These are phyloP conservation scores for Ectropis grisescens DNA, from an alignment of 1,140 invertebrate genomes.

Conservation along the genomic window DNA sequence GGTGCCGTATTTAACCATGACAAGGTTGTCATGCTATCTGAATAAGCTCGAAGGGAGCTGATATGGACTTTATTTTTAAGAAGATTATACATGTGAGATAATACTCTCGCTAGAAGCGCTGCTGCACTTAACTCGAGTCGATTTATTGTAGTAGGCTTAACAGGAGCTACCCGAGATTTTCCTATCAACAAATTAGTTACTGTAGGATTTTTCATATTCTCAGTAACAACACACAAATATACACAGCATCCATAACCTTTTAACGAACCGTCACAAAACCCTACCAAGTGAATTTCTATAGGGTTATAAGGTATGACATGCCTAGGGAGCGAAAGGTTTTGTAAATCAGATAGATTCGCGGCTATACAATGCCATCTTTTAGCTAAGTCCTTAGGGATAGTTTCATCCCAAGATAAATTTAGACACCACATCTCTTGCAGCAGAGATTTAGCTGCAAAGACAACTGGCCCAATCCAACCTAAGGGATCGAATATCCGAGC, in stretches of 20 bases:
- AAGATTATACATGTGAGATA: not conserved
- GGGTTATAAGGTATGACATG: too few relatives aligned
- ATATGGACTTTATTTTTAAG: slow-evolving; percentile 1
- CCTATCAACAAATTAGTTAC: too few relatives aligned
- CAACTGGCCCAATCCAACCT: too few relatives aligned
- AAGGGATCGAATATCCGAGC: too few relatives aligned
- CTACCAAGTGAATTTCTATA: not conserved
- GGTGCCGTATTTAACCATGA: slow-evolving; percentile 5
- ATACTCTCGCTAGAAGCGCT: not conserved
- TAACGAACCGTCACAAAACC: not conserved
- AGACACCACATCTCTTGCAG: too few relatives aligned
- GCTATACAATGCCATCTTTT: too few relatives aligned
- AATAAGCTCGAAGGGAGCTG: not conserved
- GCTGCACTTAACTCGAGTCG: slow-evolving; percentile 1
- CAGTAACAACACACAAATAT: slow-evolving; percentile 1
- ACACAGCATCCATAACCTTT: slow-evolving; percentile 1
- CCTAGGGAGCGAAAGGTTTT: too few relatives aligned
- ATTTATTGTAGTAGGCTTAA: slow-evolving; percentile 1
- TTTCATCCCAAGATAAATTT: too few relatives aligned
- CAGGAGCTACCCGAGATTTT: slow-evolving; percentile 3
- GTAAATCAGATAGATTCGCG: too few relatives aligned
- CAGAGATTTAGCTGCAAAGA: too few relatives aligned
- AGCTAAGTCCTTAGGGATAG: too few relatives aligned
- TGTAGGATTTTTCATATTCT: too few relatives aligned
- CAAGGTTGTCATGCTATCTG: slow-evolving; percentile 1